Evolutionary conservation across 1,140 invertebrate species (phyloP), one percentile per base, ranked within the genome.

Genomic region (Cotesia vestalis): DNA sequence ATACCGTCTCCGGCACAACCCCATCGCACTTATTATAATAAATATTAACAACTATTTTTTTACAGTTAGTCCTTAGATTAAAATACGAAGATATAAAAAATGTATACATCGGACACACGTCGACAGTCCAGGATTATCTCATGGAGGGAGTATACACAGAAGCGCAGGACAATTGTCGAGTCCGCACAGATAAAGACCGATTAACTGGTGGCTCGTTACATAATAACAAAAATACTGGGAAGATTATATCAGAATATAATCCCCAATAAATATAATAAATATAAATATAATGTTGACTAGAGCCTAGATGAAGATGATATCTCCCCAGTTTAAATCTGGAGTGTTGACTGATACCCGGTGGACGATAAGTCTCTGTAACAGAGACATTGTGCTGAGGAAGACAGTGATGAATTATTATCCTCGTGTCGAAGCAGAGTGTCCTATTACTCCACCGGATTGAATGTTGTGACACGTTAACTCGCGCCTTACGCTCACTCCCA

Each of bases 301-400:
- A 27, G 27, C 1, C 27, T 27, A 3, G 1, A 27, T 27, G 27
- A 3, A 27, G 1, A 27, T 27, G 27, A 27, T 27, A 27, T 27
- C 27, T 3, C 27, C 27, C 27, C 27, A 27, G 3, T 2, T 27
- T 1, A 2, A 27, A 27, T 27, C 27, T 27, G 51, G 70, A 71
- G 69, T 74, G 62, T 68, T 34, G 53, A 69, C 20, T 71, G 69
- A 61, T 64, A 63, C 38, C n/a, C 34, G 62, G 62, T 57, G 20
- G 27, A 20, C 27, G 59, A 35, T 34, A 60, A 60, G 11, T 12
- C 36, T 38, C 14, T 69, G 27, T 59, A 35, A 4, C 53, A 57
- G 27, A 12, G 35, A 53, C 66, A 57, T 12, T 14, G 57, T 40
- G 14, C 4, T 66, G 9, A 20, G 17, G 36, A 38, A 71, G 72